Conservation (phyloP, 2,888 invertebrate species). For the Cenopis cana region DNA sequence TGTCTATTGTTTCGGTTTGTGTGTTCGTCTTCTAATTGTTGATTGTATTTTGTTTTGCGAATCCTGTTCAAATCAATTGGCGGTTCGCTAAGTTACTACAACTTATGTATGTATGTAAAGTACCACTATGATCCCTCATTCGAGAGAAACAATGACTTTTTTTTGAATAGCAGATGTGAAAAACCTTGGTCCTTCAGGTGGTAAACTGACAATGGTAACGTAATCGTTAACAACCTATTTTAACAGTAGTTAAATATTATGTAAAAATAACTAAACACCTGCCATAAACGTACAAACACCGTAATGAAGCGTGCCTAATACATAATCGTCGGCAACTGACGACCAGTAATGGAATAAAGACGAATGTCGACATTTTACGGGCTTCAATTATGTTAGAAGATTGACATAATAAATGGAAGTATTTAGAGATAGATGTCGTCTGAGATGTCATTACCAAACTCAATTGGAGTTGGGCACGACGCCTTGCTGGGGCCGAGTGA, state of each 20-base stretch:
- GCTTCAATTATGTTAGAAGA: background rate
- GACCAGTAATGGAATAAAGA: background rate
- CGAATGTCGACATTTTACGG: constrained; percentile 14
- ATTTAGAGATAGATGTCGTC: no score
- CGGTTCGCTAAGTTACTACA: background rate
- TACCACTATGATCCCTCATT: no score
- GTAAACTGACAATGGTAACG: no score
- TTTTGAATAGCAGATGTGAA: no score
- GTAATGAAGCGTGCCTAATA: background rate
- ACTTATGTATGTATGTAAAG: no score
- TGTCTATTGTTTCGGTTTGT: background rate
- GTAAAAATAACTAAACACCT: background rate
- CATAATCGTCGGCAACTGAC: background rate
- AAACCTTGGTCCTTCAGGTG: no score
- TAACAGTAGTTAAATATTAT: no score
- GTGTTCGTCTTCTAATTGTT: background rate
- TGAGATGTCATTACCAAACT: no score
- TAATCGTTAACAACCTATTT: no score
- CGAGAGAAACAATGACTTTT: no score
- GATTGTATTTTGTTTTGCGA: background rate
- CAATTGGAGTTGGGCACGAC: no score
- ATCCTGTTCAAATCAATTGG: background rate
- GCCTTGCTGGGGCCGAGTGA: no score
- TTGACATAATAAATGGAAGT: background rate
- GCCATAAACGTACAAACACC: background rate